Conservation (phyloP, 2,888 invertebrate species). For the Amphipoea oculea region DNA sequence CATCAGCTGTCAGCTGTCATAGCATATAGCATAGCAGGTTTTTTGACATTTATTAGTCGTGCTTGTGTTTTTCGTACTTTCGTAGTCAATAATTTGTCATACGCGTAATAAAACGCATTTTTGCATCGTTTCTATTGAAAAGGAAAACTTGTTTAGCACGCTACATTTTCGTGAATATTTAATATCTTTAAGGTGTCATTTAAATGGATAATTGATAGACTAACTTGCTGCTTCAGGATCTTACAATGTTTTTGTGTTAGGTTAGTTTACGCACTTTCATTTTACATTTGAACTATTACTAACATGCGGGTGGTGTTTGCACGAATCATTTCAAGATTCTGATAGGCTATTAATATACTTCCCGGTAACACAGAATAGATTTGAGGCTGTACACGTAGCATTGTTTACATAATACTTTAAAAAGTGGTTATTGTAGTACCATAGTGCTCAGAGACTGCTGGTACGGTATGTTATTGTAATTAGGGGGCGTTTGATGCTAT, state of each 20-base stretch:
- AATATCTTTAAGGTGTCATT: conserved; percentile 21
- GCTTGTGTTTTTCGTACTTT: conserved; percentile 34
- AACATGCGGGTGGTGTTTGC: conserved; percentile 29
- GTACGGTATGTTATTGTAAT: not conserved
- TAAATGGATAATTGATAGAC: conserved; percentile 29
- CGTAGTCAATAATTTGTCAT: conserved; percentile 12
- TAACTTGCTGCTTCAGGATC: conserved; percentile 23
- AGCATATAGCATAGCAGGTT: too few species aligned
- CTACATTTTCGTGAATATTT: conserved; percentile 14
- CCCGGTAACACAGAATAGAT: not conserved
- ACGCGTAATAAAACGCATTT: conserved; percentile 9
- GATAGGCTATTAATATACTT: conserved; percentile 24
- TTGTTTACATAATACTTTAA: conserved; percentile 48
- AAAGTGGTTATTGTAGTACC: conserved; percentile 24
- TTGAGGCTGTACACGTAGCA: conserved; percentile 21
- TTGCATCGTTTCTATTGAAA: not conserved
- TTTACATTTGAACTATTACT: conserved; percentile 38
- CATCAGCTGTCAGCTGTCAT: too few species aligned
- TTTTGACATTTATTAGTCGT: conserved; percentile 17
- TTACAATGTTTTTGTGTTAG: conserved; percentile 51
- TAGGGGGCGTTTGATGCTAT: conserved; percentile 35
- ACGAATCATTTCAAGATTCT: conserved; percentile 5
- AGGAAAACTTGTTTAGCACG: conserved; percentile 13
- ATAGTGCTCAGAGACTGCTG: not conserved
- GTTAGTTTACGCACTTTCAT: conserved; percentile 54